Conservation (phyloP, 2,888 invertebrate species). For the Zhuqinia jingwanae region DNA sequence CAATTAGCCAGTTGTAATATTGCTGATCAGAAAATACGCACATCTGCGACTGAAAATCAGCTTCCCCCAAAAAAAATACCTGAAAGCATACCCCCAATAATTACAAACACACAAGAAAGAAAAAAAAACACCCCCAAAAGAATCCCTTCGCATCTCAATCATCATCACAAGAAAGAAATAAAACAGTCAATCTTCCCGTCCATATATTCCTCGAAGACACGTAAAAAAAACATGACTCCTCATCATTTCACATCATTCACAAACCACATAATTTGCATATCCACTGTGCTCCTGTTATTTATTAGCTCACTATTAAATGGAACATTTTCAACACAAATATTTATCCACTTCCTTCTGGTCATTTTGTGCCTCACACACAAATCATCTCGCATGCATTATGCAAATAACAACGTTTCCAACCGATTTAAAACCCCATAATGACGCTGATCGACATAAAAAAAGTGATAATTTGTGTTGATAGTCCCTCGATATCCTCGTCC, state of each 20-base stretch:
- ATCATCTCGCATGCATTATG: not conserved
- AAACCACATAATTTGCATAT: slow-evolving; percentile 60
- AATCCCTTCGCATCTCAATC: slow-evolving; percentile 36
- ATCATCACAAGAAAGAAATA: slow-evolving; percentile 23
- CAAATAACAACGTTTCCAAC: not conserved
- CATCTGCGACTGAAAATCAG: not conserved
- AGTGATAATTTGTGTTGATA: not conserved
- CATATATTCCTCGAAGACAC: slow-evolving; percentile 46
- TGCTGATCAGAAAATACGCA: too few species aligned
- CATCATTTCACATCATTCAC: slow-evolving; percentile 34
- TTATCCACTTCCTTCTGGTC: slow-evolving; percentile 37
- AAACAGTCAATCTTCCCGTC: slow-evolving; percentile 43
- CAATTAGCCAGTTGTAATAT: slow-evolving; percentile 66
- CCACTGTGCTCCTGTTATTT: slow-evolving; percentile 47
- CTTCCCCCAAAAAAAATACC: not conserved
- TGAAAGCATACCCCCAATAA: not conserved
- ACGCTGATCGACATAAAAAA: slow-evolving; percentile 11
- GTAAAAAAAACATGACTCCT: slow-evolving; percentile 18
- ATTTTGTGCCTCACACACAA: not conserved
- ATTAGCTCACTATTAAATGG: slow-evolving; percentile 43
- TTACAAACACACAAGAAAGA: not conserved
- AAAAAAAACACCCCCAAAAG: slow-evolving; percentile 35
- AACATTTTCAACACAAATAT: not conserved
- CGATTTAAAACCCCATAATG: not conserved
- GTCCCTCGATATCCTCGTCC: too few species aligned